Percentiles rank a stretch among this genome's conserved stretches.
Conservation (phyloP, 2,113 vertebrate species). For the Verasper variegatus region DNA sequence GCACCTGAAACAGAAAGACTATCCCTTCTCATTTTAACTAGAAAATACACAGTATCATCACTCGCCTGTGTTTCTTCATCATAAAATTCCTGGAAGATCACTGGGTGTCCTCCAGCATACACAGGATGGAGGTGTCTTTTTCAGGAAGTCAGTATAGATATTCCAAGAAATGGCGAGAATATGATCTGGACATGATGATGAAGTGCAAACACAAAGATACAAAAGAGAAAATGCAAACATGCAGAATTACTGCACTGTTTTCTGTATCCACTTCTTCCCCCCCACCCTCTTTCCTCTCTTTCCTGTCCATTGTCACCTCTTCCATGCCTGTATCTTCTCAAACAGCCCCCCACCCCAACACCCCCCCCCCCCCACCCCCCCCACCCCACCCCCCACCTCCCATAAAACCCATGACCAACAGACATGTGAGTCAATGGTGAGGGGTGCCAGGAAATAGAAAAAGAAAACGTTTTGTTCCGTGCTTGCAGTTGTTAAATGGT, state of each 20-base stretch:
- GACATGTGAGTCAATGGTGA: conserved; percentile 36
- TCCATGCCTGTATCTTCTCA: conserved; percentile 14
- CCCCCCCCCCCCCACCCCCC: neutral
- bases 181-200: neutral
- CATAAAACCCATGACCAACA: conserved; percentile 37
- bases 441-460: conserved; percentile 13
- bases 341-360: neutral
- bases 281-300: neutral
- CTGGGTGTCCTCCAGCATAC: neutral
- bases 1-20: neutral
- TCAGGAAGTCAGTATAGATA: neutral
- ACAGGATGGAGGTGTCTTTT: neutral
- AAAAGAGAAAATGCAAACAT: neutral
- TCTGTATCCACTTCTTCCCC: neutral
- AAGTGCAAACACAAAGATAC: neutral
- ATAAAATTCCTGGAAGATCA: neutral
- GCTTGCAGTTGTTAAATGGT: neutral
- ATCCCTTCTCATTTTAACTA: neutral
- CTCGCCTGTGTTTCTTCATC: neutral
- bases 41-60: neutral
- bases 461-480: conserved; percentile 15
- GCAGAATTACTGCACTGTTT: neutral
- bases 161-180: neutral
- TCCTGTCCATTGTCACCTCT: neutral
- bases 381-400: conserved; percentile 33